Percentiles rank a stretch among this genome's conserved stretches.
phyloP scores from a whole-genome alignment of 2,113 vertebrate genomes.

The Apodemus sylvaticus region DNA sequence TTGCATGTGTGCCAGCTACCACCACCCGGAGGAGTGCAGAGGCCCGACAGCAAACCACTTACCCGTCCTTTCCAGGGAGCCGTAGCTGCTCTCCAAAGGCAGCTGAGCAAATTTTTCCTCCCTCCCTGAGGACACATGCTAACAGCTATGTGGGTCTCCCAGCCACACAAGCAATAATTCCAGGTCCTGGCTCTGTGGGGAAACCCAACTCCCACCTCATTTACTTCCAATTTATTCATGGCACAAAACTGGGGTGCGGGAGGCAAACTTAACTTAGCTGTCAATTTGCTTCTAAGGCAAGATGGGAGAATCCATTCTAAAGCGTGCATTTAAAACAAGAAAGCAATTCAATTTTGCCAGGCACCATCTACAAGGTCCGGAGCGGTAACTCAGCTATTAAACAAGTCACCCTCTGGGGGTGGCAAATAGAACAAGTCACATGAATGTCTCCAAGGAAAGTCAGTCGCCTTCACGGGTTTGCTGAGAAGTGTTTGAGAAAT shows the following conservation, averaged over 20 bases:
- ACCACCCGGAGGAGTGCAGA: accelerated
- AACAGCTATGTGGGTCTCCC: neutral
- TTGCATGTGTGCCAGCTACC: neutral
- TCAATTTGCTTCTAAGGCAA: slow-evolving; percentile 58
- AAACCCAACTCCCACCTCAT: slow-evolving; percentile 21
- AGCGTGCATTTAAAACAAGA: slow-evolving; percentile 22
- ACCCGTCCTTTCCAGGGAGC: neutral
- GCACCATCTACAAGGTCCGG: accelerated
- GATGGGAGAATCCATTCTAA: slow-evolving; percentile 29
- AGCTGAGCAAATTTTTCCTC: neutral
- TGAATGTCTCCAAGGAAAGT: neutral
- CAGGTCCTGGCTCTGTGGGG: neutral
- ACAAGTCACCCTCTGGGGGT: neutral
- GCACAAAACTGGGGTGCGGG: neutral
- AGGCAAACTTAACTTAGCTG: neutral
- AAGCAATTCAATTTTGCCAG: slow-evolving; percentile 43
- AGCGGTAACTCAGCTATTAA: accelerated
- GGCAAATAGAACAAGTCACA: accelerated
- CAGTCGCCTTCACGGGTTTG: neutral
- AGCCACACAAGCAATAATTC: neutral
- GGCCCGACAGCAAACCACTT: neutral
- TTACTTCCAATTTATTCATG: slow-evolving; percentile 20
- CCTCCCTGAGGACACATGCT: neutral
- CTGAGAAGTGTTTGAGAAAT: neutral
- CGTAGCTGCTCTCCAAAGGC: neutral